phyloP scores from a whole-genome alignment of 1,140 invertebrate genomes.

The Stegodyphus mimosarum region DNA sequence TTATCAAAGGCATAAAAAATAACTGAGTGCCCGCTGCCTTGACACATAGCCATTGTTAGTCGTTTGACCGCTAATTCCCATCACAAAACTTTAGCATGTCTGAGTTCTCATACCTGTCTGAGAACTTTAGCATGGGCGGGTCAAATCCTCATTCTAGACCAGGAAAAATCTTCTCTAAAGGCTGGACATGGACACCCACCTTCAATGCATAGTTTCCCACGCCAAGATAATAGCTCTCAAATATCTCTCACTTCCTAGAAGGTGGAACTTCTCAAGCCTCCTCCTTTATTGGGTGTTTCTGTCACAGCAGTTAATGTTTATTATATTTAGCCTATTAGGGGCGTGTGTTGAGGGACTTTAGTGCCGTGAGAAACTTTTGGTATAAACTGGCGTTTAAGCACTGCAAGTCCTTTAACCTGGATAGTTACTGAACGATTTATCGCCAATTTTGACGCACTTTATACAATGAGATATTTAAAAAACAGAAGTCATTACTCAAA shows the following conservation, averaged over 20 bases:
- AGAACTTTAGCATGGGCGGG: too few species aligned
- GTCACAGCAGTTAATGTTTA: background rate
- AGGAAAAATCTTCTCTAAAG: background rate
- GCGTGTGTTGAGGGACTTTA: background rate
- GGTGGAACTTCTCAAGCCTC: background rate
- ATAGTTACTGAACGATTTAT: background rate
- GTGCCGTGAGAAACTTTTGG: background rate
- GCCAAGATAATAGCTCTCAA: background rate
- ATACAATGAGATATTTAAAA: background rate
- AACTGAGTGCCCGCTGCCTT: too few species aligned
- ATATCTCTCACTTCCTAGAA: background rate
- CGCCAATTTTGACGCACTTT: background rate
- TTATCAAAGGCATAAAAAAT: too few species aligned
- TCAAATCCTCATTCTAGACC: too few species aligned
- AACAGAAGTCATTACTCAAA: background rate
- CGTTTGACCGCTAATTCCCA: too few species aligned
- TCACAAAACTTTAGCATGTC: too few species aligned
- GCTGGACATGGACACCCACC: background rate
- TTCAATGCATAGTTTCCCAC: constrained; percentile 9
- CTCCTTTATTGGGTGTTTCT: background rate
- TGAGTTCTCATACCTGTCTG: too few species aligned
- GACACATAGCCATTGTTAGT: too few species aligned
- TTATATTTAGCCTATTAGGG: background rate
- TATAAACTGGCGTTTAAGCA: background rate
- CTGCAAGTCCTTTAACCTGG: too few species aligned